These are phyloP conservation scores for Erythrolamprus reginae DNA, from an alignment of 2,113 vertebrate species.

Conservation along the genomic window DNA sequence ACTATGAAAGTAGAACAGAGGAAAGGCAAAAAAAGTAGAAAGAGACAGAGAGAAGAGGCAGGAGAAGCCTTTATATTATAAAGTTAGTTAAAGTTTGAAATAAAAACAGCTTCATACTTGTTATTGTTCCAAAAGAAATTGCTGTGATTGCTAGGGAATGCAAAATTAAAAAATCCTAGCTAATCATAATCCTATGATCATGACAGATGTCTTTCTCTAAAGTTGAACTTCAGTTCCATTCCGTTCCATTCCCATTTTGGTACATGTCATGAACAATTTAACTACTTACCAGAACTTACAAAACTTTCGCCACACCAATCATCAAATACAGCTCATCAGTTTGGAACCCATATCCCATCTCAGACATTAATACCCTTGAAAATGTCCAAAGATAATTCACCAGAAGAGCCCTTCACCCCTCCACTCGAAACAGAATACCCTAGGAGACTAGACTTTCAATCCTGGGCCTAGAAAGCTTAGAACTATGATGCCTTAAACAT, in stretches of 20 bases:
- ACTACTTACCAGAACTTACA: too few species aligned
- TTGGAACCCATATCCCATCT: too few species aligned
- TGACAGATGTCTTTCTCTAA: not conserved
- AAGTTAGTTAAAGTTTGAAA: slow-evolving; percentile 28
- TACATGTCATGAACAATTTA: not conserved
- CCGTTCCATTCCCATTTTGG: not conserved
- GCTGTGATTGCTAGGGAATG: not conserved
- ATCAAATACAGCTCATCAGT: too few species aligned
- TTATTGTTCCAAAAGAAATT: slow-evolving; percentile 10
- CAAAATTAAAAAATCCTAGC: slow-evolving; percentile 6
- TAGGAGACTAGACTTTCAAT: too few species aligned
- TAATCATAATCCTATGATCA: not conserved
- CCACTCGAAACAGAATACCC: too few species aligned
- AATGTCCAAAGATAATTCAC: too few species aligned
- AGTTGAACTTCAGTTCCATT: not conserved
- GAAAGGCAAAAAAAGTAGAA: slow-evolving; percentile 33
- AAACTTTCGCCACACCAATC: too few species aligned
- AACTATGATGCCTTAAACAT: too few species aligned
- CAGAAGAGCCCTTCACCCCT: too few species aligned
- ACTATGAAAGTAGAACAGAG: slow-evolving; percentile 48
- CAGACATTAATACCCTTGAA: too few species aligned
- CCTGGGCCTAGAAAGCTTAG: too few species aligned
- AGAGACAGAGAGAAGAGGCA: not conserved
- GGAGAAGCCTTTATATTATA: slow-evolving; percentile 28
- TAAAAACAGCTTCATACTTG: slow-evolving; percentile 5